Evolutionary conservation across 2,797 vertebrate species (phyloP).

Genomic region (Halcyon chelicuti): DNA sequence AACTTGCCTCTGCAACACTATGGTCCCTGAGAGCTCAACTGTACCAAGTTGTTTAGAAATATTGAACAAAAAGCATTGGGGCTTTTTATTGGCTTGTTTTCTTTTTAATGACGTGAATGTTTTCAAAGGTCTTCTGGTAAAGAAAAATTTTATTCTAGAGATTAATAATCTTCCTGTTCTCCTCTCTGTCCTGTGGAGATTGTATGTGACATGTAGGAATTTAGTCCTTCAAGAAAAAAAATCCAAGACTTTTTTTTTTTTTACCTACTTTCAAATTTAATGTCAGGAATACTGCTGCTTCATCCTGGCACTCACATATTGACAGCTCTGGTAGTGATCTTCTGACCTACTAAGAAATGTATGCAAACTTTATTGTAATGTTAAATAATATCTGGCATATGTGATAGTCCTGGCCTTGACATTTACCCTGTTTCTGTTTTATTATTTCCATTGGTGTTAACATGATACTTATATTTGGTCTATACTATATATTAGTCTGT

Average conservation of each 20-base stretch:
- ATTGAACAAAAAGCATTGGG: neutral
- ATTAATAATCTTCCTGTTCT: neutral
- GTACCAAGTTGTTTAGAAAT: neutral
- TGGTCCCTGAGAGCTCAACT: neutral
- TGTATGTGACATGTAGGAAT: neutral
- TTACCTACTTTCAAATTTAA: neutral
- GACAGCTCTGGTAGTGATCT: neutral
- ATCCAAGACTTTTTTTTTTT: neutral
- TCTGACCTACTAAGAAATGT: neutral
- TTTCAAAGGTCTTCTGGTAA: neutral
- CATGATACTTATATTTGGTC: neutral
- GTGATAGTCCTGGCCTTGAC: neutral
- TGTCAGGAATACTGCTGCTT: neutral
- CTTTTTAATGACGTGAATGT: neutral
- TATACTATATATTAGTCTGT: neutral
- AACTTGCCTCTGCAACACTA: neutral
- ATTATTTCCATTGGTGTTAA: neutral
- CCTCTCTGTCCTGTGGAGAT: neutral
- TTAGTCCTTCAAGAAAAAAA: neutral
- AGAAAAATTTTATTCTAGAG: neutral
- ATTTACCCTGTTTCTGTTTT: neutral
- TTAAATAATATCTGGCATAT: neutral
- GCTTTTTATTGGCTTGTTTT: accelerated
- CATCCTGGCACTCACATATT: neutral
- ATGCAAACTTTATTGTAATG: neutral